Base-by-base conservation (phyloP, 2,888 invertebrate species). In the Hypercompe scribonia region DNA sequence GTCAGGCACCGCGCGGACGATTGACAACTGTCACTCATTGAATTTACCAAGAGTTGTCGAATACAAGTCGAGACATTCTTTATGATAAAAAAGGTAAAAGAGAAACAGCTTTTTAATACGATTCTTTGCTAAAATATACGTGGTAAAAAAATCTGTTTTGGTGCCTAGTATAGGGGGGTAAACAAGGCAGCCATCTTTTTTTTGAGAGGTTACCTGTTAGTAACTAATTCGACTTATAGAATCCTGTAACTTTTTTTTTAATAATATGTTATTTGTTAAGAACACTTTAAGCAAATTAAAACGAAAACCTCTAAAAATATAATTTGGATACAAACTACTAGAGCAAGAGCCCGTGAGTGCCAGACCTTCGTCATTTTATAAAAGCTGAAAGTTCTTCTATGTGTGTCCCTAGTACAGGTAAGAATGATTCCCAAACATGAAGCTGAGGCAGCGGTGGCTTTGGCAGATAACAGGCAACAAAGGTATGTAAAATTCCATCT, bases 1-100 rank as follows among this genome's bases (percentile, higher is more conserved):
- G 93, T 92, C 94, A 91, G 91, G 90, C 91, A 87, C 90, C 81
- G 91, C 87, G 87, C 80, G 88, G 85, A 84, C 90, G 93, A 93
- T 90, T 92, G 94, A 93, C 91, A 91, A 87, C 86, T 89, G 93
- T 89, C 93, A 90, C 84, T 85, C 86, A 75, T 65, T 69, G 64
- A 63, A 61, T 71, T 58, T 85, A 87, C 81, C 75, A 83, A 34
- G 34, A 67, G 72, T 79, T 78, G 74, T 81, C 85, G 85, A 84
- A 76, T 46, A 28, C 34, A 74, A 75, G 71, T 80, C 82, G 80
- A 72, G 72, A 28, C 18, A 18, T 28, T 18, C 11, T 58, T 28
- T 36, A 18, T 58, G 11, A 21, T 33, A 21, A 24, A 33, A 18
- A 18, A 8, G 24, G 10, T 10, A 50, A 50, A 8, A 10, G 50